phyloP scores from a whole-genome alignment of 2,113 vertebrate genomes.

The Anolis sagrei region DNA sequence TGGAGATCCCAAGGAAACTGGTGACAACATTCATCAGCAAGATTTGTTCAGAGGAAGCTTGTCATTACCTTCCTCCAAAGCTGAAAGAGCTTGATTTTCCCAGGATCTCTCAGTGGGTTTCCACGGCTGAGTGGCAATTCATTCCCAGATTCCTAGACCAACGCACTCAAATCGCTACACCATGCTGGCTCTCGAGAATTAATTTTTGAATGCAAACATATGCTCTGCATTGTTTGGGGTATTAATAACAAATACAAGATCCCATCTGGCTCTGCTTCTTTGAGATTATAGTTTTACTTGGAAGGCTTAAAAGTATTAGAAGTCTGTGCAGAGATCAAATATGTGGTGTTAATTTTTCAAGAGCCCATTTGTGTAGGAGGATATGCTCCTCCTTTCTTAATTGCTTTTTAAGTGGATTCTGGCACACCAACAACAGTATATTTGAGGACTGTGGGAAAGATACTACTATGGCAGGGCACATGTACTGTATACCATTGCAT shows the following conservation, averaged over 20 bases:
- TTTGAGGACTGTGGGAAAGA: background rate
- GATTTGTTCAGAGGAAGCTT: too few relatives aligned
- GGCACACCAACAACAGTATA: background rate
- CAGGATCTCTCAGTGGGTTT: too few relatives aligned
- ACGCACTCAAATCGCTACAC: too few relatives aligned
- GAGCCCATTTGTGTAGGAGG: background rate
- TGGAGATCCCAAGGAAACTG: too few relatives aligned
- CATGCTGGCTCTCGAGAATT: background rate
- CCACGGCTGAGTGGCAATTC: too few relatives aligned
- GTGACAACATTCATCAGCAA: too few relatives aligned
- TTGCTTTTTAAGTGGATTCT: constrained; percentile 14
- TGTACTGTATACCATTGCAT: accelerated
- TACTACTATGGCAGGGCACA: accelerated
- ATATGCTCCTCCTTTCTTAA: constrained; percentile 22
- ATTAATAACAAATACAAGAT: background rate
- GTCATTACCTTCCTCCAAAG: too few relatives aligned
- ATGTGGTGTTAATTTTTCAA: background rate
- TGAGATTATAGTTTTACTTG: background rate
- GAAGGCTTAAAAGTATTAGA: background rate
- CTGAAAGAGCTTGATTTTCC: too few relatives aligned
- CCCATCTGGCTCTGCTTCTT: background rate
- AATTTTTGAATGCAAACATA: background rate
- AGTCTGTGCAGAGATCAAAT: background rate
- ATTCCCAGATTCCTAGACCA: too few relatives aligned
- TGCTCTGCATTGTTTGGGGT: background rate